Evolutionary conservation across 2,797 vertebrate genomes (phyloP).

Genomic region (Paramormyrops hopkinsi): DNA sequence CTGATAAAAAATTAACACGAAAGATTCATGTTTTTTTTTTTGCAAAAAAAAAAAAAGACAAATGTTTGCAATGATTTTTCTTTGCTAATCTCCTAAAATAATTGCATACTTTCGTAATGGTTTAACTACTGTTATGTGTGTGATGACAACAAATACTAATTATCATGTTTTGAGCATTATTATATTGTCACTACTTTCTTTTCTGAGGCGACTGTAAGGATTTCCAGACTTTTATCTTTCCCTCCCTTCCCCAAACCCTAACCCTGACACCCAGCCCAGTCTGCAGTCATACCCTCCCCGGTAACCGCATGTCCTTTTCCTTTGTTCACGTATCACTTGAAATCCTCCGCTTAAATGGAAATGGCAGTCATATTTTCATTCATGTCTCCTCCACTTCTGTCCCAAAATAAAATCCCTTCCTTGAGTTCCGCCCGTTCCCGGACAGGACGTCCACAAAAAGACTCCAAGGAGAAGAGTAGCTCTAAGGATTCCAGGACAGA

Average conservation of each 20-base stretch:
- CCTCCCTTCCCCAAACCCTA: not conserved
- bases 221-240: not conserved
- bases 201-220: not conserved
- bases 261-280: not conserved
- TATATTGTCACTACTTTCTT: not conserved
- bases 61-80: not conserved
- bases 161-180: not conserved
- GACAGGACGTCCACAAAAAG: not conserved
- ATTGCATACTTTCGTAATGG: not conserved
- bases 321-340: not conserved
- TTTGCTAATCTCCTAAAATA: conserved; percentile 3
- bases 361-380: not conserved
- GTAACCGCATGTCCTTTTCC: not conserved
- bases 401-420: not conserved
- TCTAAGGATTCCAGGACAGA: not conserved
- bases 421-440: not conserved
- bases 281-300: not conserved
- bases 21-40: not conserved
- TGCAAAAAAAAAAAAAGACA: not conserved
- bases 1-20: not conserved
- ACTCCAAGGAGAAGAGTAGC: not conserved
- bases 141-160: not conserved
- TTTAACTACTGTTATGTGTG: not conserved
- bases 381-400: not conserved
- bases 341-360: not conserved